A percentile compares a stretch with the other conserved stretches of the same genome.
phyloP scores from a whole-genome alignment of 2,797 vertebrate species.

The Lates japonicus region DNA sequence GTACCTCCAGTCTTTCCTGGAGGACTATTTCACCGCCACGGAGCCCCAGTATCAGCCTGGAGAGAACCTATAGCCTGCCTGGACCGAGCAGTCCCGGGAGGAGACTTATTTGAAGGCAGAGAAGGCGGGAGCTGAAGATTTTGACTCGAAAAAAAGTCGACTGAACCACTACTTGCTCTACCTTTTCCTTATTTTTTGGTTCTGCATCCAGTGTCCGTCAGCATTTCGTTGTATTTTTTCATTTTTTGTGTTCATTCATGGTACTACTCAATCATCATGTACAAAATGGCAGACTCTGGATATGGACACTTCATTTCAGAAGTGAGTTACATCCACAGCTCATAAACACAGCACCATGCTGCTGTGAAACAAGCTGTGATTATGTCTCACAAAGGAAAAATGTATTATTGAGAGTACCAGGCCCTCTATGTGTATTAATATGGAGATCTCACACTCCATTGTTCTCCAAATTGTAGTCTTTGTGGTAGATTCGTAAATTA shows the following conservation, averaged over 20 bases:
- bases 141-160: slow-evolving; percentile 80
- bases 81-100: slow-evolving; percentile 7
- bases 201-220: slow-evolving; percentile 5
- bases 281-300: slow-evolving; percentile 23
- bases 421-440: slow-evolving; percentile 16
- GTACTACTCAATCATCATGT: slow-evolving; percentile 60
- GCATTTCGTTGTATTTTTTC: slow-evolving; percentile 41
- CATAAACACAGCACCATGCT: slow-evolving; percentile 18
- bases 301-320: slow-evolving; percentile 21
- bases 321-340: slow-evolving; percentile 34
- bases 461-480: slow-evolving; percentile 46
- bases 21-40: slow-evolving; percentile 98
- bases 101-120: slow-evolving; percentile 52
- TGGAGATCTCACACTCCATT: slow-evolving; percentile 30
- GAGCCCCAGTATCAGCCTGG: slow-evolving; percentile 98
- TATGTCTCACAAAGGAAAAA: slow-evolving; percentile 28
- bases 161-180: slow-evolving; percentile 85
- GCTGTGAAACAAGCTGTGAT: slow-evolving; percentile 71
- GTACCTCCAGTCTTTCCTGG: slow-evolving; percentile 96
- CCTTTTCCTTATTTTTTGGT: slow-evolving; percentile 37
- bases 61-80: slow-evolving; percentile 91
- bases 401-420: not conserved
- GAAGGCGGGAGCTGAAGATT: slow-evolving; percentile 48
- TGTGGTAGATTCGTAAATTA: slow-evolving; percentile 58
- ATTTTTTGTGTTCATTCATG: slow-evolving; percentile 52